Conservation (phyloP, 2,888 invertebrate species). For the Aethes cnicana region DNA sequence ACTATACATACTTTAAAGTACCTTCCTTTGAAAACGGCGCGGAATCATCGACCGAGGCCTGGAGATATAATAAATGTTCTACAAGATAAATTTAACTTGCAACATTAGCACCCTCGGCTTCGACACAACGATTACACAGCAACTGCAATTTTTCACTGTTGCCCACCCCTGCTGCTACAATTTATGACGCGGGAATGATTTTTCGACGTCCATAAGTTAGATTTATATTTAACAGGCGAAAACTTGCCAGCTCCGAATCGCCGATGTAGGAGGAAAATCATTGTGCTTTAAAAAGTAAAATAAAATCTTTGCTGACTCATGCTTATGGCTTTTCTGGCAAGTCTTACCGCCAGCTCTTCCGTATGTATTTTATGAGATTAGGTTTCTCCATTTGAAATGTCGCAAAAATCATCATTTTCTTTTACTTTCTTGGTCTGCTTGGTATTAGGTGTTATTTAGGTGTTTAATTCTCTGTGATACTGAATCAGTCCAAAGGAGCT, state of each 20-base stretch:
- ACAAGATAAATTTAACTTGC: slow-evolving; percentile 71
- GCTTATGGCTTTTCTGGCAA: slow-evolving; percentile 26
- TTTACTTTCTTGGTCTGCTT: too few species aligned
- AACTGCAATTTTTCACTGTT: slow-evolving; percentile 75
- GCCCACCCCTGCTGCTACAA: slow-evolving; percentile 68
- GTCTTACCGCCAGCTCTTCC: slow-evolving; percentile 7
- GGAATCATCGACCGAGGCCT: slow-evolving; percentile 51
- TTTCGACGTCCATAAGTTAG: slow-evolving; percentile 75
- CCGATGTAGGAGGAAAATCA: slow-evolving; percentile 38
- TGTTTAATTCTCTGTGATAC: slow-evolving; percentile 13
- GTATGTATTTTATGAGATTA: slow-evolving; percentile 3
- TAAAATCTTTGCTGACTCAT: slow-evolving; percentile 32
- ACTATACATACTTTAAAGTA: neutral
- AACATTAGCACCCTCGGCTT: slow-evolving; percentile 75
- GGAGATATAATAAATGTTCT: slow-evolving; percentile 68
- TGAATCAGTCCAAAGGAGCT: slow-evolving; percentile 12
- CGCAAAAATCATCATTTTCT: too few species aligned
- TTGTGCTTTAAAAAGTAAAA: slow-evolving; percentile 27
- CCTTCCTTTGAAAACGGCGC: slow-evolving; percentile 44
- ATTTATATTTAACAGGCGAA: slow-evolving; percentile 71
- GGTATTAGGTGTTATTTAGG: too few species aligned
- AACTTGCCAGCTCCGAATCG: slow-evolving; percentile 59
- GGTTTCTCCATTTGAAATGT: neutral
- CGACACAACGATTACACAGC: slow-evolving; percentile 69
- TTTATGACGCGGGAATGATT: slow-evolving; percentile 77